A percentile compares a stretch with the other conserved stretches of the same genome.
Conservation (phyloP, 2,113 vertebrate genomes). For the Cyanoramphus novaezelandiae region DNA sequence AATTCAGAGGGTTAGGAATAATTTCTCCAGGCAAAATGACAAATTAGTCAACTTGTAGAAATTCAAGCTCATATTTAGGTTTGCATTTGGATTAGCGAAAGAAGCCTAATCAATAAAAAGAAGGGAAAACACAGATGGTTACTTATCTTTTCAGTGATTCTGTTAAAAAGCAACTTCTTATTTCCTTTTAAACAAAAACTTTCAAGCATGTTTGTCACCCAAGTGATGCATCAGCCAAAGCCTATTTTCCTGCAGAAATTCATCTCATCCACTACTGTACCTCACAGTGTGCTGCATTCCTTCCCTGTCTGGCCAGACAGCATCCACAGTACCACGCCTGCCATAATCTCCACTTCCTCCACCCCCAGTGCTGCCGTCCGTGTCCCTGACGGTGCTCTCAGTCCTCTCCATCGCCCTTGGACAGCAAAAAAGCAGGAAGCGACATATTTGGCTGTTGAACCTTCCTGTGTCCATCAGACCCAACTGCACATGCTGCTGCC, state of each 20-base stretch:
- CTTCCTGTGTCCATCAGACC: not conserved
- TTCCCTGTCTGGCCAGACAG: fast-evolving
- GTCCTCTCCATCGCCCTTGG: too few species aligned
- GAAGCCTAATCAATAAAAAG: not conserved
- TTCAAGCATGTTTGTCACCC: not conserved
- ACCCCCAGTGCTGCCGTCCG: fast-evolving
- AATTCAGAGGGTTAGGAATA: not conserved
- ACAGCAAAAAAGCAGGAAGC: not conserved
- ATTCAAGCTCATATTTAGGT: not conserved
- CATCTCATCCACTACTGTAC: fast-evolving
- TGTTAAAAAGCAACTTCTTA: not conserved
- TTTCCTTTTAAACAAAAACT: not conserved
- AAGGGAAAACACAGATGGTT: not conserved
- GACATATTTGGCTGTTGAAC: not conserved
- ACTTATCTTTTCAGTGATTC: not conserved
- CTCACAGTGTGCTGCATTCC: fast-evolving
- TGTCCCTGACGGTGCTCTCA: not conserved
- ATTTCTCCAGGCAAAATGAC: not conserved
- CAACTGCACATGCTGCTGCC: not conserved
- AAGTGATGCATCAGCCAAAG: not conserved
- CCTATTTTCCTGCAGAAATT: not conserved
- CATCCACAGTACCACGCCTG: fast-evolving
- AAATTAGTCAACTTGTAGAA: not conserved
- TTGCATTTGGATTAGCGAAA: not conserved
- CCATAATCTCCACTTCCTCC: not conserved